Base-by-base conservation (phyloP, 2,888 invertebrate genomes). In the Coenonympha arcania region DNA sequence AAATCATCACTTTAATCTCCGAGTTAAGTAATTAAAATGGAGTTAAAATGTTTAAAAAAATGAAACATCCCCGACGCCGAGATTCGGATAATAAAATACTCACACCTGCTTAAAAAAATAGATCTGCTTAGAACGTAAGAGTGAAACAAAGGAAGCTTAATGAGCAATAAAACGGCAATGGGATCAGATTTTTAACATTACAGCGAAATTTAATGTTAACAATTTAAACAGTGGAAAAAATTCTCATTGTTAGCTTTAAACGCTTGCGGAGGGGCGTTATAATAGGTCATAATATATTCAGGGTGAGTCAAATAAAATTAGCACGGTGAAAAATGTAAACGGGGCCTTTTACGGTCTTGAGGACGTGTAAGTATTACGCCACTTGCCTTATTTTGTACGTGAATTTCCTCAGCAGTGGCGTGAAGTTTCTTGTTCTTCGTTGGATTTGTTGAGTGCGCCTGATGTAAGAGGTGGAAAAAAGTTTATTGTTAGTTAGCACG, bases 251-350 rank as follows among this genome's bases (percentile, higher is more conserved):
- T 77, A 69, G 76, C 78, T 73, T 80, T 79, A 81, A 81, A 75
- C 72, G 79, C 69, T 69, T 64, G 70, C 59, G 67, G 72, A 77
- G 82, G 78, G 77, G 69, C 64, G 79, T 76, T 79, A 82, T 86
- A 84, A 85, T 83, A 80, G 79, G 77, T 71, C 73, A 83, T 85
- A 85, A 85, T 86, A 85, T 84, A 85, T 86, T 85, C 85, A 82
- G 76, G 79, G 69, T 68, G 79, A 84, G 84, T 82, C 81, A 85
- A 85, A 85, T 85, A 83, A 85, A 86, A 86, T 86, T 85, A 86
- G 86, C 79, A 82, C 83, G 81, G 76, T 82, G 80, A 85, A 85
- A 85, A 85, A 86, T 86, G 82, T 85, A 80, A 85, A 83, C 82
- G 85, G 72, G 72, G 69, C 70, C 71, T 79, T 80, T 84, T 79